Conservation (phyloP, 2,797 vertebrate genomes). For the Anomalospiza imberbis region DNA sequence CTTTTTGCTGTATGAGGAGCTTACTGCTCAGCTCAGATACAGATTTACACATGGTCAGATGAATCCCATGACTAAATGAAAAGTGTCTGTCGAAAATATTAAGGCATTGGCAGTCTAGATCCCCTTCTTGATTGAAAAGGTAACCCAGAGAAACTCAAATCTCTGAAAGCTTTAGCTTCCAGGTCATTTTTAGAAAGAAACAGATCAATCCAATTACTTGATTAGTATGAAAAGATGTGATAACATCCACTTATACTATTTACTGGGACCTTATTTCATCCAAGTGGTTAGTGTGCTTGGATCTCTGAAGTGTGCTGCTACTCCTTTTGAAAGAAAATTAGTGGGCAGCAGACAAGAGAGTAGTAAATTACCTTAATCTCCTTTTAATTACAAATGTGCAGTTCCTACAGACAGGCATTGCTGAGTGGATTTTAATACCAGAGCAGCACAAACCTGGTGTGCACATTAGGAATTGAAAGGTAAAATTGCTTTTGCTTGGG, state of each 20-base stretch:
- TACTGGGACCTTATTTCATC: neutral
- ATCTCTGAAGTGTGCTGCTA: neutral
- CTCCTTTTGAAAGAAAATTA: slow-evolving; percentile 26
- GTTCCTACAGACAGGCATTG: neutral
- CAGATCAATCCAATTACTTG: neutral
- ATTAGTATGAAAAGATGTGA: neutral
- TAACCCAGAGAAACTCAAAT: neutral
- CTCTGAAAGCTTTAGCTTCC: neutral
- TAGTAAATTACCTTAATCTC: slow-evolving; percentile 33
- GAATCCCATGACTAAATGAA: neutral
- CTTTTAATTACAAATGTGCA: slow-evolving; percentile 25
- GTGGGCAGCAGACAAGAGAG: neutral
- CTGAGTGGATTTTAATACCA: neutral
- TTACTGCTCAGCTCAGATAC: neutral
- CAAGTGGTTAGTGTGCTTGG: neutral
- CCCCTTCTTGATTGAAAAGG: neutral
- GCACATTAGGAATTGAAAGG: neutral
- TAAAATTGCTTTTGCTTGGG: neutral
- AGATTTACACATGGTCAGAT: neutral
- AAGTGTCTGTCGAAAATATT: neutral
- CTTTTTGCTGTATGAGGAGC: neutral
- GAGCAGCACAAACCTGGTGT: neutral
- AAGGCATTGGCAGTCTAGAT: neutral
- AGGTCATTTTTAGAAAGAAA: neutral
- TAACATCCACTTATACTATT: neutral